Percentiles rank a stretch among this genome's conserved stretches.
Evolutionary conservation across 2,888 invertebrate genomes (phyloP).

Genomic region (Prosapia bicincta): DNA sequence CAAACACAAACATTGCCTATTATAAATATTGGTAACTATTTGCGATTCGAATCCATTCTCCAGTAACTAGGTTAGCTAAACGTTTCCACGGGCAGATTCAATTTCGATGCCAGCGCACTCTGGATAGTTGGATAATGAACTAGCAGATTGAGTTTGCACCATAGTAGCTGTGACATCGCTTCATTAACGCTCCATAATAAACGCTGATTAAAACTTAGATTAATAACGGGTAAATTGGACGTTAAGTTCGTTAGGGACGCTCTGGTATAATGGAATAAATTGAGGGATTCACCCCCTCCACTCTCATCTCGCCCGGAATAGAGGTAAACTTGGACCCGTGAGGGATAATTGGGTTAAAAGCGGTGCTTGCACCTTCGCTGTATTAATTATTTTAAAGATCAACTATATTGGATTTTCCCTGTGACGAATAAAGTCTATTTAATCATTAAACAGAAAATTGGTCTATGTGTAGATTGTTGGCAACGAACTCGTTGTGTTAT

Average conservation of each 20-base stretch:
- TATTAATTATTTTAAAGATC: neutral
- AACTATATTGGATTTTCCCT: neutral
- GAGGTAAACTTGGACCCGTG: slow-evolving; percentile 19
- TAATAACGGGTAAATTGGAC: slow-evolving; percentile 57
- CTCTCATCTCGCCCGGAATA: slow-evolving; percentile 8
- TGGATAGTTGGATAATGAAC: slow-evolving; percentile 25
- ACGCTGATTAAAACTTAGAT: slow-evolving; percentile 55
- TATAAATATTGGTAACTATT: no score
- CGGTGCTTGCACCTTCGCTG: neutral
- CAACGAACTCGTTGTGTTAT: no score
- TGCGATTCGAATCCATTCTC: no score
- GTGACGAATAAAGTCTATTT: no score
- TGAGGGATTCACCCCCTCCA: slow-evolving; percentile 30
- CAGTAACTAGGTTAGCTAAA: no score
- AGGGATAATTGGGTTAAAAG: slow-evolving; percentile 14
- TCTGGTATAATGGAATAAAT: slow-evolving; percentile 29
- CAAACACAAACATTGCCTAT: no score
- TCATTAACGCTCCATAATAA: slow-evolving; percentile 28
- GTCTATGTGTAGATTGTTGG: no score
- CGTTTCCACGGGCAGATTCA: neutral
- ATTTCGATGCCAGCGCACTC: neutral
- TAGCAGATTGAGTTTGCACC: slow-evolving; percentile 9
- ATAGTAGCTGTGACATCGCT: slow-evolving; percentile 9
- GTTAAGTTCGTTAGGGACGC: slow-evolving; percentile 48
- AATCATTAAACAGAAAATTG: no score